Base-by-base conservation (phyloP, 2,888 invertebrate genomes). In the Ametastegia equiseti region DNA sequence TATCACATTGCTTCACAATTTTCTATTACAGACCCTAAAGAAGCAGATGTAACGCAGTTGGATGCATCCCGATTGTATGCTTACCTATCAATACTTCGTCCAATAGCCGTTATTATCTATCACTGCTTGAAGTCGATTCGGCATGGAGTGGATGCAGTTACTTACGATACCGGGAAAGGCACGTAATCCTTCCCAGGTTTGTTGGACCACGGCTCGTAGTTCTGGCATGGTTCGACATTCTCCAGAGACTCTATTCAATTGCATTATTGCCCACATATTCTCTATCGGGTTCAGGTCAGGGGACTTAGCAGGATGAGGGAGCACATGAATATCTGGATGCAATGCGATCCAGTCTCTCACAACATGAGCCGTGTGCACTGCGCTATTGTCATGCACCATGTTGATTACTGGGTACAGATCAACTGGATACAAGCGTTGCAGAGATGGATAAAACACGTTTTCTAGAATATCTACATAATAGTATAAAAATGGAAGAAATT, bases 171-270 rank as follows among this genome's bases (percentile, higher is more conserved):
- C 57, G 47, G 57, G 73, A 15, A 19, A 50, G 33, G 23, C 57
- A 47, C 73, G 80, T 50, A 75, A 57, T 30, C 57, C 57, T 54
- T 80, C 73, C 79, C 60, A 81, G 57, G 23, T 81, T 33, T n/a
- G n/a, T n/a, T n/a, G n/a, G n/a, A n/a, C n/a, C n/a, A n/a, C n/a
- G n/a, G n/a, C n/a, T 45, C 27, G 7, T 7, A 60, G 27, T 60
- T 60, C 60, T 27, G 23, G 60, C 60, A 19, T 23, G 4, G 27
- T 9, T 60, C 27, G 60, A 0, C 23, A 5, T 27, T 60, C 27
- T 27, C 23, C 60, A 23, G 60, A 27, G 27, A 27, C 6, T 27
- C 60, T 27, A 60, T 65, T n/a, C 15, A 1, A 7, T 36, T 33
- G 11, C 65, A 65, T 65, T 30, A 36, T 36, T 33, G 65, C 30